Evolutionary conservation across 2,113 vertebrate genomes (phyloP), one percentile per base, ranked within the genome.

Genomic region (Mesitornis unicolor): DNA sequence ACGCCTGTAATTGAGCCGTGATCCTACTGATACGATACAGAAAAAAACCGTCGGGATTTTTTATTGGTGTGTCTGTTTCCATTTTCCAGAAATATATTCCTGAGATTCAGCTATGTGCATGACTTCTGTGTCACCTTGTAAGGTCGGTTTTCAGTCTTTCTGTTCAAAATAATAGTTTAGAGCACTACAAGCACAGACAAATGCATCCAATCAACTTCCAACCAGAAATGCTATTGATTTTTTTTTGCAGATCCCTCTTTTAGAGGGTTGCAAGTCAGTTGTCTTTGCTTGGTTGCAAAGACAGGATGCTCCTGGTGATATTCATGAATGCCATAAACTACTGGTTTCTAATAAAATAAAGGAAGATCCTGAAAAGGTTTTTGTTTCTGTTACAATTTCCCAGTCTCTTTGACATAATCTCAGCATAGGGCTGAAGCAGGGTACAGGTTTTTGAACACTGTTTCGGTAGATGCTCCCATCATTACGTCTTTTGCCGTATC

Each of bases 401-500:
- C 47, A 29, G 1, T 33, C 11, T 40, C 43, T n/a, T 63, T 53
- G 65, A 65, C 73, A 48, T 35, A 20, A 57, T 13, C 43, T 82
- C 45, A 28, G 36, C 13, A 1, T 9, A 21, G 45, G 13, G 21
- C 48, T 69, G 38, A 65, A 65, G 20, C 16, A 73, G 22, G 22
- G 40, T 18, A 8, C 5, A 4, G 4, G 22, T 84, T 45, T 69
- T 76, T 21, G 38, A 68, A 33, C n/a, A 4, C 6, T 1, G 1
- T 54, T 85, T 40, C 15, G 26, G 16, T 60, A 48, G 60, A 31
- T 26, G 13, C 7, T 67, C 2, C n/a, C 74, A 53, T 70, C 33
- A 4, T 29, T 35, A 0, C 4, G 3, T 43, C 45, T 36, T 40
- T 50, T 51, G 3, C 14, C 71, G 31, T 2, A 4, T 26, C 47